These are phyloP conservation scores for Ailuropoda melanoleuca DNA, from an alignment of 2,113 vertebrate species.

Conservation along the genomic window DNA sequence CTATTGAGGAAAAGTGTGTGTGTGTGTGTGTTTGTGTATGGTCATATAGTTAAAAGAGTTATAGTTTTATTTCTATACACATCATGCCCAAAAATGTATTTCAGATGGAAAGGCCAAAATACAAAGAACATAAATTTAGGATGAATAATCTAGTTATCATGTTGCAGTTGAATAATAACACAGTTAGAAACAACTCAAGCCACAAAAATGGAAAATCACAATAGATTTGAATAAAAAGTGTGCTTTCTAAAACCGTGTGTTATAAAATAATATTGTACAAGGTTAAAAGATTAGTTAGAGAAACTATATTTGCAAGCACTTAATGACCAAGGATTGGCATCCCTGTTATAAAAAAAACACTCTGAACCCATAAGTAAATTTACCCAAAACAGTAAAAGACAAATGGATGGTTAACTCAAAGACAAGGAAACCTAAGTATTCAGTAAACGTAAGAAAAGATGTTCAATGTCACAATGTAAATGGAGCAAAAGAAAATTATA, in stretches of 20 bases:
- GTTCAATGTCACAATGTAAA: not conserved
- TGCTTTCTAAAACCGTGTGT: not conserved
- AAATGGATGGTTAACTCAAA: not conserved
- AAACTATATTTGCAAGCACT: not conserved
- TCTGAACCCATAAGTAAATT: not conserved
- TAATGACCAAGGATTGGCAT: not conserved
- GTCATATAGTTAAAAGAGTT: not conserved
- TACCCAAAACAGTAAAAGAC: not conserved
- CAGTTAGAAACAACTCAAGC: not conserved
- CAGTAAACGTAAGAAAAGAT: not conserved
- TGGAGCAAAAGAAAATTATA: not conserved
- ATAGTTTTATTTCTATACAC: not conserved
- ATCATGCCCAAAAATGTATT: not conserved
- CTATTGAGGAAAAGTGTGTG: not conserved
- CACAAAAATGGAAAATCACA: not conserved
- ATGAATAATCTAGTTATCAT: not conserved
- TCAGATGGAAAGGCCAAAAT: not conserved
- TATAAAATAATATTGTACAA: not conserved
- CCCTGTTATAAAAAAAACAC: not conserved
- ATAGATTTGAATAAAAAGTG: not conserved
- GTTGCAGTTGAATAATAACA: not conserved
- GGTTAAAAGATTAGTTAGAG: not conserved
- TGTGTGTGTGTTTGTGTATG: not conserved
- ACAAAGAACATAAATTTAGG: not conserved
- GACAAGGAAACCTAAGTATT: not conserved